Conservation (phyloP, 2,113 vertebrate species). For the Baryphthengus martii region DNA sequence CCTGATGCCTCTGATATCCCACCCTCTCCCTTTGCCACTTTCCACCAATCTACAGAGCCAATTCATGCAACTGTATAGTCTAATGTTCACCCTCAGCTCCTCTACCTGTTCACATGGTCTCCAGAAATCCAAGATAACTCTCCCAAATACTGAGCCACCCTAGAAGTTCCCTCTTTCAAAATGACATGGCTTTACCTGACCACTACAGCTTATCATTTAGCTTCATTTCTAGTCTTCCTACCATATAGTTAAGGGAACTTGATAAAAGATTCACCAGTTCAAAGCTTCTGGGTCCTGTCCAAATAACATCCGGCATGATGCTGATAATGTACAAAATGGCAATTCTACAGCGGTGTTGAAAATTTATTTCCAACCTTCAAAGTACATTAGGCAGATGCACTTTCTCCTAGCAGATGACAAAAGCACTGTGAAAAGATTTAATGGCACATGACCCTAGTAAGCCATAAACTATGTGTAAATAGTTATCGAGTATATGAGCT, state of each 20-base stretch:
- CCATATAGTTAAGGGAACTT: rapidly evolving
- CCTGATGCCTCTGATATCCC: neutral
- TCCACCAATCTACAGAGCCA: neutral
- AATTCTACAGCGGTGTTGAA: neutral
- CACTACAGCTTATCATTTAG: rapidly evolving
- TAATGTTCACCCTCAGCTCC: rapidly evolving
- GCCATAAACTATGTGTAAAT: neutral
- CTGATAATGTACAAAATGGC: neutral
- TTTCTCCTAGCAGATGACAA: neutral
- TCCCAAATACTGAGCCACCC: neutral
- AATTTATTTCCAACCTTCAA: neutral
- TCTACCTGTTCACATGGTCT: neutral
- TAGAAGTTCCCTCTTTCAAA: neutral
- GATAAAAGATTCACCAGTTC: neutral
- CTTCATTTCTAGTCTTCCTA: neutral
- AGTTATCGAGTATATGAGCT: neutral
- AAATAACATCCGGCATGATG: neutral
- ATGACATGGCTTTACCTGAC: rapidly evolving
- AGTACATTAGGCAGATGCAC: neutral
- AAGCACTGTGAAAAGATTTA: neutral
- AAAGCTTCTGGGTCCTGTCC: neutral
- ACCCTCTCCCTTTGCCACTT: neutral
- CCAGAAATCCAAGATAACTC: neutral
- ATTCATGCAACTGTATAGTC: rapidly evolving
- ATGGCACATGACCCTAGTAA: neutral